These are phyloP conservation scores for Hoplostethus mediterraneus DNA, from an alignment of 2,797 vertebrate genomes.

Conservation along the genomic window DNA sequence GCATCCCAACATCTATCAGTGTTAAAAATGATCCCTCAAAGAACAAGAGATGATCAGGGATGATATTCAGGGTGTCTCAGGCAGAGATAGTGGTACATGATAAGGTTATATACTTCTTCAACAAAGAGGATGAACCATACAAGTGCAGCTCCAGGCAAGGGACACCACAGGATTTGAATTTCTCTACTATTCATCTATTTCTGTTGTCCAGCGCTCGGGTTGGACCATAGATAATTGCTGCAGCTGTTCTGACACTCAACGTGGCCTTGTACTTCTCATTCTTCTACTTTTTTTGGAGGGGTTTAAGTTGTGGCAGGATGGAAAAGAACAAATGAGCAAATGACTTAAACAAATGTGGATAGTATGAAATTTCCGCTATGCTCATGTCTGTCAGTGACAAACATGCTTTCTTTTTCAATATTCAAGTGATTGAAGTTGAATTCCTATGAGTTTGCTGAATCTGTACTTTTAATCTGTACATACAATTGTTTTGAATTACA, in stretches of 20 bases:
- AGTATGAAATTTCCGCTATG: conserved; percentile 46
- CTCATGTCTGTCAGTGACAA: no score
- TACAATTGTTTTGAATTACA: conserved; percentile 39
- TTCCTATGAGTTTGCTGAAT: conserved; percentile 51
- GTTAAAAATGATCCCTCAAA: background rate
- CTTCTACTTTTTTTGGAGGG: background rate
- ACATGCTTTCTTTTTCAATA: no score
- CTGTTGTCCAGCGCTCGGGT: conserved; percentile 19
- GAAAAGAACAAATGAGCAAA: conserved; percentile 51
- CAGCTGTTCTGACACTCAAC: conserved; percentile 32
- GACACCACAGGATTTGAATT: background rate
- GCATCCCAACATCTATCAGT: background rate
- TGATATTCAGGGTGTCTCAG: background rate
- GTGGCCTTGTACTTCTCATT: background rate
- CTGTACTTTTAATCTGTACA: conserved; percentile 16
- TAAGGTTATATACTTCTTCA: conserved; percentile 7
- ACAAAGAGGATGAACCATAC: background rate
- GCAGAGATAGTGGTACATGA: conserved; percentile 43
- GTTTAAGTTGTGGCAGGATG: conserved; percentile 22
- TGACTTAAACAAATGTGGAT: conserved; percentile 57
- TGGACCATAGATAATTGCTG: conserved; percentile 32
- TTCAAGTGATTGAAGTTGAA: conserved; percentile 21
- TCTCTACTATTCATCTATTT: conserved; percentile 2
- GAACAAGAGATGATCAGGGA: background rate
- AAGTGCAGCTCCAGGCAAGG: conserved; percentile 1